Conservation (phyloP, 2,888 invertebrate species). For the Microchrysa polita region DNA sequence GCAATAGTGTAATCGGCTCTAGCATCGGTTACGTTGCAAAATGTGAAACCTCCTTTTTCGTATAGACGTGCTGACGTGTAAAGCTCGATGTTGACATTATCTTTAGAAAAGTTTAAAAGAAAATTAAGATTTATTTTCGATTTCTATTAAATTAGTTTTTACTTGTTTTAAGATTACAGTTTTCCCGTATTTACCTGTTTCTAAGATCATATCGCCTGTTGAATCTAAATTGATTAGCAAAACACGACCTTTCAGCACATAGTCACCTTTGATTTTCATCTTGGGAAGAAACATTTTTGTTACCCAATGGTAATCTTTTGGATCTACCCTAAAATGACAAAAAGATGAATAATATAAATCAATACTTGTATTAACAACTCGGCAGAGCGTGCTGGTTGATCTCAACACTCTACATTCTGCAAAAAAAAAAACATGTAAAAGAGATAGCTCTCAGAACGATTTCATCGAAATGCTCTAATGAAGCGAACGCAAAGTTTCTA, state of each 20-base stretch:
- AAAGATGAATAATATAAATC: no score
- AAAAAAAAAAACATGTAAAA: no score
- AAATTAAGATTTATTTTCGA: no score
- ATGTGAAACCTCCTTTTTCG: constrained; percentile 71
- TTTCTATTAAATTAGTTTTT: no score
- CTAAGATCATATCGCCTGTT: constrained; percentile 70
- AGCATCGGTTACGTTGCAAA: constrained; percentile 75
- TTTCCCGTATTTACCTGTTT: constrained; percentile 32
- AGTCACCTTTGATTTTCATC: constrained; percentile 73
- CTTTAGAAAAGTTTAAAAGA: constrained; percentile 59
- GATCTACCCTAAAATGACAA: constrained; percentile 67
- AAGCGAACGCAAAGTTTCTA: no score
- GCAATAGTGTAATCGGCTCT: constrained; percentile 76
- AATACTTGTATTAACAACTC: no score
- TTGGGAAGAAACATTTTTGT: constrained; percentile 65
- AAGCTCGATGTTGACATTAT: constrained; percentile 74
- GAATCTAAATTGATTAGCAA: constrained; percentile 76
- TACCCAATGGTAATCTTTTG: constrained; percentile 75
- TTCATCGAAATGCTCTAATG: no score
- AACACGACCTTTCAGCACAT: constrained; percentile 75
- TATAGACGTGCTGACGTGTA: constrained; percentile 73
- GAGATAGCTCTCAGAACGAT: no score
- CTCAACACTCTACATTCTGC: no score
- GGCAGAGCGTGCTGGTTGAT: no score
- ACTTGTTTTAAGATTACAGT: no score